Evolutionary conservation across 2,797 vertebrate species (phyloP).

Genomic region (Dryobates pubescens): DNA sequence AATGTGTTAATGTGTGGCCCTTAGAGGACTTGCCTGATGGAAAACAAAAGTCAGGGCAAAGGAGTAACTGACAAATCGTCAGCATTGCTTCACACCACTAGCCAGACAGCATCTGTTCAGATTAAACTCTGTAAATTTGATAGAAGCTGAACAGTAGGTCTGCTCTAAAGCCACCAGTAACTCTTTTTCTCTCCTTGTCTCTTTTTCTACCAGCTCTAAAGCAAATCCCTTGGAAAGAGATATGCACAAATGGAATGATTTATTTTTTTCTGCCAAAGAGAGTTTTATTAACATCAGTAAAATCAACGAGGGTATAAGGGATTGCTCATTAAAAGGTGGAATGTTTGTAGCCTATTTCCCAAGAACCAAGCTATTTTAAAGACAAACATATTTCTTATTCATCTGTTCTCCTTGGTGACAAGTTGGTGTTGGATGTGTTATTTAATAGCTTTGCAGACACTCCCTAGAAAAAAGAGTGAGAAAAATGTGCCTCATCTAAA

Average conservation of each 20-base stretch:
- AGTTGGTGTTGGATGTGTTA: slow-evolving; percentile 3
- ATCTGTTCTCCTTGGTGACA: slow-evolving; percentile 17
- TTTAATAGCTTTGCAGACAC: background rate
- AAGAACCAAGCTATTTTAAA: background rate
- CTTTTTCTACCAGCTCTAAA: background rate
- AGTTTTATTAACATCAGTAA: background rate
- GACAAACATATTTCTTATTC: slow-evolving; percentile 3
- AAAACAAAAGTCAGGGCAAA: background rate
- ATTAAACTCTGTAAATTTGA: slow-evolving; percentile 40
- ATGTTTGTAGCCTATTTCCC: background rate
- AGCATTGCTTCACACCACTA: slow-evolving; percentile 22
- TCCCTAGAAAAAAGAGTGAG: background rate
- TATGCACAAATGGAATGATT: background rate
- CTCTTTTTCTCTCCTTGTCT: background rate
- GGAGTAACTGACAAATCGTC: background rate
- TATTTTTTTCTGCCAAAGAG: background rate
- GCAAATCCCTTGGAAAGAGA: background rate
- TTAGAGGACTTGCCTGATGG: background rate
- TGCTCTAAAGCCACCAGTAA: slow-evolving; percentile 13
- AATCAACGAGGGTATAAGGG: background rate
- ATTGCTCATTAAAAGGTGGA: background rate
- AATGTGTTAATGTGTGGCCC: slow-evolving; percentile 12
- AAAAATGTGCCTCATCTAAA: slow-evolving; percentile 15
- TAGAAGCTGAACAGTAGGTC: slow-evolving; percentile 16
- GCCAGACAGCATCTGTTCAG: slow-evolving; percentile 48